Conservation (phyloP, 2,888 invertebrate species). For the Alviniconcha strummeri region DNA sequence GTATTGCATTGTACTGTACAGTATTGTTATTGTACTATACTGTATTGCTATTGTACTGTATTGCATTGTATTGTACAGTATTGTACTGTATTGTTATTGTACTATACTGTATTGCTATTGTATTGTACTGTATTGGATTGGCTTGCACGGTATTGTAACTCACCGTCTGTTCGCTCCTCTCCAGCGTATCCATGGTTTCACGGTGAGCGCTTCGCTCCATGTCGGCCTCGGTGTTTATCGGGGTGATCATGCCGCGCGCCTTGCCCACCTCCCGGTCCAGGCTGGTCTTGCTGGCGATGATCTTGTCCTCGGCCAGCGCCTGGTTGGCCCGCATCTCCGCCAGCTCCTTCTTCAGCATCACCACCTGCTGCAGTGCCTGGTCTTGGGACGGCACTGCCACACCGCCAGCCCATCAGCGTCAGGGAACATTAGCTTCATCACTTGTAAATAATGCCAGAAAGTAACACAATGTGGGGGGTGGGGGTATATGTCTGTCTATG, state of each 20-base stretch:
- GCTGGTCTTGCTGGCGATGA: slow-evolving; percentile 51
- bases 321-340: slow-evolving; percentile 71
- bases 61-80: not conserved
- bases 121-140: not conserved
- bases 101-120: not conserved
- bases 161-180: slow-evolving; percentile 70
- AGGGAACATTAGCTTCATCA: too few species aligned
- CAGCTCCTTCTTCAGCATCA: slow-evolving; percentile 72
- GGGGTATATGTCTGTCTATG: too few species aligned
- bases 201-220: slow-evolving; percentile 70
- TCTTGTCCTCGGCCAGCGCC: slow-evolving; percentile 58
- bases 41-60: not conserved
- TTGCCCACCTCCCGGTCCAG: slow-evolving; percentile 63
- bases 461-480: too few species aligned
- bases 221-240: slow-evolving; percentile 63
- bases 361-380: slow-evolving; percentile 72
- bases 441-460: too few species aligned
- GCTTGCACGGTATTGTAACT: slow-evolving; percentile 11
- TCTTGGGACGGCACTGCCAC: slow-evolving; percentile 68
- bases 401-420: not conserved
- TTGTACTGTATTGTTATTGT: slow-evolving; percentile 1
- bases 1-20: slow-evolving; percentile 7
- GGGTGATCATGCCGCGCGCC: slow-evolving; percentile 59
- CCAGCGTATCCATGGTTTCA: slow-evolving; percentile 70
- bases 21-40: not conserved